Conservation (phyloP, 2,888 invertebrate species). For the Tiliacea aurago region DNA sequence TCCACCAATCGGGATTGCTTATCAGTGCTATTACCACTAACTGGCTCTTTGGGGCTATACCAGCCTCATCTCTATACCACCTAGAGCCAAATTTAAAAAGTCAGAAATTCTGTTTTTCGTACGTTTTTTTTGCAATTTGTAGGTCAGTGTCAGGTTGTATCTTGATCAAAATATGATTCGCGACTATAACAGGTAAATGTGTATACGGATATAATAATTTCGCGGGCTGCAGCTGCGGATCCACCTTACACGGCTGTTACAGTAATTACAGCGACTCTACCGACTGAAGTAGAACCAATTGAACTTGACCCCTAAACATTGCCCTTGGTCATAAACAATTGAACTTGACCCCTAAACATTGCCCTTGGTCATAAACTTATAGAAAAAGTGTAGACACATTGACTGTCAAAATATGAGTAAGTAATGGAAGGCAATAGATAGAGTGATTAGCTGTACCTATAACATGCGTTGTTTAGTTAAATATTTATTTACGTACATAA, state of each 20-base stretch:
- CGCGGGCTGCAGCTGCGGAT: too few relatives aligned
- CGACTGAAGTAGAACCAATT: conserved; percentile 10
- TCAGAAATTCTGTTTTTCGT: too few relatives aligned
- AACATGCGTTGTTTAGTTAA: too few relatives aligned
- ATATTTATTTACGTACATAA: neutral
- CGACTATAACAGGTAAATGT: too few relatives aligned
- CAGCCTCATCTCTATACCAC: neutral
- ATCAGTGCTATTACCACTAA: conserved; percentile 22
- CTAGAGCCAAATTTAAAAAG: conserved; percentile 1
- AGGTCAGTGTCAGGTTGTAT: too few relatives aligned
- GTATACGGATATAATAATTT: too few relatives aligned
- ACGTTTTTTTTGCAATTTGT: too few relatives aligned
- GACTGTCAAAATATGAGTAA: conserved; percentile 28
- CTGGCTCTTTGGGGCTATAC: conserved; percentile 1
- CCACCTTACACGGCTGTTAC: conserved; percentile 5
- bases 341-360: conserved; percentile 52
- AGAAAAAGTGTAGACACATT: conserved; percentile 4
- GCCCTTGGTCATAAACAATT: conserved; percentile 49
- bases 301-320: conserved; percentile 52
- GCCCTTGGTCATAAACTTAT: conserved; percentile 40
- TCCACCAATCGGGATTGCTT: neutral
- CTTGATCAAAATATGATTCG: too few relatives aligned
- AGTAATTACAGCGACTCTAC: conserved; percentile 29
- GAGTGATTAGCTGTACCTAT: conserved; percentile 25
- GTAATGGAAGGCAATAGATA: conserved; percentile 10